These are phyloP conservation scores for Chitala chitala DNA, from an alignment of 2,113 vertebrate genomes.

Conservation along the genomic window DNA sequence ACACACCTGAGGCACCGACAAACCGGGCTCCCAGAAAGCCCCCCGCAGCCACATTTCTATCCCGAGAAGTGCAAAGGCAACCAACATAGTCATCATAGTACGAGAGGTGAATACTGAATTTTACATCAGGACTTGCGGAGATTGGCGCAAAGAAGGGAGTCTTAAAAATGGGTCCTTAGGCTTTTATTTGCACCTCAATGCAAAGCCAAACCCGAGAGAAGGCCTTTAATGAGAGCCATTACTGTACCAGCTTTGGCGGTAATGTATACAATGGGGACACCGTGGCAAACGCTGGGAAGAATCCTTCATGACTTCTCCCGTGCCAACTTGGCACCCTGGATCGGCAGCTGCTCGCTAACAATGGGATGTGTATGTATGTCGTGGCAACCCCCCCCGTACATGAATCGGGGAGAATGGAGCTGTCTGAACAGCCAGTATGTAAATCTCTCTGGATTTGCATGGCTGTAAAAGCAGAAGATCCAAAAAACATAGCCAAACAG, in stretches of 20 bases:
- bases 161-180: not conserved
- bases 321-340: constrained; percentile 21
- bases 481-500: not conserved
- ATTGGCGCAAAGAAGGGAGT: not conserved
- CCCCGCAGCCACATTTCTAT: not conserved
- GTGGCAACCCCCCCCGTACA: constrained; percentile 9
- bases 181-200: not conserved
- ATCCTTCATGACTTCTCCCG: constrained; percentile 10
- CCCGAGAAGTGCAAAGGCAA: not conserved
- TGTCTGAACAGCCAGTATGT: constrained; percentile 14
- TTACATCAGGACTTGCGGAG: not conserved
- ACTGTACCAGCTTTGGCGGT: not conserved
- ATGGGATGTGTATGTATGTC: constrained; percentile 5
- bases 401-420: constrained; percentile 1
- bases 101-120: constrained; percentile 2
- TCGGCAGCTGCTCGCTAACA: constrained; percentile 22
- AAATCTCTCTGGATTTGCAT: constrained; percentile 19
- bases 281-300: constrained; percentile 13
- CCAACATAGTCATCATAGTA: not conserved
- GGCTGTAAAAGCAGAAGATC: not conserved
- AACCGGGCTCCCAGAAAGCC: not conserved
- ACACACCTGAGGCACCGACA: not conserved
- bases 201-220: not conserved
- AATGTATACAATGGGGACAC: constrained; percentile 19
- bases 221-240: constrained; percentile 14